Conservation (phyloP, 2,888 invertebrate genomes). For the Sphaerophoria rueppellii region DNA sequence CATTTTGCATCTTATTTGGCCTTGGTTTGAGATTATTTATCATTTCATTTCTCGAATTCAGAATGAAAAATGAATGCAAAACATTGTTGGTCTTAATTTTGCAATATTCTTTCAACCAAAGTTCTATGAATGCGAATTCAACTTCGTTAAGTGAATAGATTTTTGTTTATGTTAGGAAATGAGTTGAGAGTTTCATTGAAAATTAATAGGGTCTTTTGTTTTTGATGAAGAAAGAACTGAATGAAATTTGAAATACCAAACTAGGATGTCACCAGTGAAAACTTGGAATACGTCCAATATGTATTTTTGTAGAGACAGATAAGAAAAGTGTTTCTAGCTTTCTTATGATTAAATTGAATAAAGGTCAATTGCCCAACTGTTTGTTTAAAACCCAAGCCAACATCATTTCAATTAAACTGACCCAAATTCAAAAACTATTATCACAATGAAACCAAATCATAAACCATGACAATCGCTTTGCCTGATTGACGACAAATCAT, state of each 20-base stretch:
- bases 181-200: too few species aligned
- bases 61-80: constrained; percentile 53
- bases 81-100: constrained; percentile 46
- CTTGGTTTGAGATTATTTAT: constrained; percentile 21
- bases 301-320: too few species aligned
- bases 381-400: background rate
- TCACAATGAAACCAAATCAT: constrained; percentile 12
- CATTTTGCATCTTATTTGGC: background rate
- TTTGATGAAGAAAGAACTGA: too few species aligned
- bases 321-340: too few species aligned
- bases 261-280: too few species aligned
- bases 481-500: constrained; percentile 36
- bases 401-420: background rate
- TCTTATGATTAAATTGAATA: too few species aligned
- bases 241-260: too few species aligned
- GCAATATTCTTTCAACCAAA: constrained; percentile 15
- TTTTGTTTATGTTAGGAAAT: too few species aligned
- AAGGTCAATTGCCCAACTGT: too few species aligned
- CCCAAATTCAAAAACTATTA: constrained; percentile 23
- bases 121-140: background rate
- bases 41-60: constrained; percentile 31
- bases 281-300: too few species aligned
- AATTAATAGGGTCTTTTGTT: too few species aligned
- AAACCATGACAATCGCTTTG: constrained; percentile 20
- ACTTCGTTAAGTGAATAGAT: background rate